Evolutionary conservation across 2,888 invertebrate genomes (phyloP), one percentile per base, ranked within the genome.

Genomic region (Lasioglossum leucozonium): DNA sequence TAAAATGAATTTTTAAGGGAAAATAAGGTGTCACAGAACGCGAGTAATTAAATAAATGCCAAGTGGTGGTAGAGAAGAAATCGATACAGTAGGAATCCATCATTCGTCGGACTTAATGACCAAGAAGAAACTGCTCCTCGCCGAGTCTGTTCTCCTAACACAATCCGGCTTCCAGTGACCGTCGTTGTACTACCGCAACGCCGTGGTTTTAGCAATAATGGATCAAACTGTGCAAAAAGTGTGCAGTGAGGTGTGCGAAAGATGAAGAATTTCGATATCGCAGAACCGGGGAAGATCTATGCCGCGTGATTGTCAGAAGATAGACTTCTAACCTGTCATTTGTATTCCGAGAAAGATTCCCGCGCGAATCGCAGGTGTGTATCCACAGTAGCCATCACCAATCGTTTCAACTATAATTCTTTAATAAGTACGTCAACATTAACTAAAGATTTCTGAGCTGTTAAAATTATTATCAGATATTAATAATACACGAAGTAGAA

Each of bases 101-200:
- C 58, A 26, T 58, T 58, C 13, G 11, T 58, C 58, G 8, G n/a
- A 58, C 11, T 30, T 0, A 22, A 22, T 8, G 18, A 6, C 18
- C 11, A 18, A 73, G 44, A 69, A 30, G 58, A 71, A 55, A 40
- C 11, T 13, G 40, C 86, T 91, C 85, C 81, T 89, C 72, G 22
- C 0, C 10, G 58, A 76, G 87, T 76, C 84, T 93, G 88, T 10
- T 74, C 77, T 85, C 92, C 92, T 84, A 88, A 85, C 92, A 81
- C n/a, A 78, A 79, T 84, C 89, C 90, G 91, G 89, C 89, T 90
- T 90, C 81, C 81, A 88, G 90, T 92, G 91, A 93, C 92, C 92
- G 92, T 91, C 92, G 92, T 92, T 62, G 75, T 92, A 91, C 91
- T 91, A 90, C 89, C 90, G 88, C 89, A 89, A 90, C 91, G 89